Base-by-base conservation (phyloP, 2,797 vertebrate genomes). In the Pseudochirops corinnae region DNA sequence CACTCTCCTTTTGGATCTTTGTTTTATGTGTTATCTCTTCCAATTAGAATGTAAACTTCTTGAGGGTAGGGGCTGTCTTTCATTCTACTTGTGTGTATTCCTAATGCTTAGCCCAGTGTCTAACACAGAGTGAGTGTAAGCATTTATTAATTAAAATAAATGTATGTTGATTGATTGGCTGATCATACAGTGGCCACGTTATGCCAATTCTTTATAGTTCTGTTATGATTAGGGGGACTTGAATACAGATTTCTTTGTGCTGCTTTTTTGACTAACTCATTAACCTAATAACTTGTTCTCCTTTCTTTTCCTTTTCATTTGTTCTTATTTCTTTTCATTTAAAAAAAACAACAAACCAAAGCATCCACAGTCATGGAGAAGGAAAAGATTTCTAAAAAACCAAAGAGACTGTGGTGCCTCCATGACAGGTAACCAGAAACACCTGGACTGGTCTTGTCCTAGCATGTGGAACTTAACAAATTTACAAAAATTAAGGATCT, bases 401-500 rank as follows among this genome's bases (percentile, higher is more conserved):
- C 33, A 93, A 95, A 95, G 31, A 58, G 55, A 57, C 92, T 91
- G 93, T 60, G 39, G 91, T 1, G 92, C 18, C 0, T 24, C 13
- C 91, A 60, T 55, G 9, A 91, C 33, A 93, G 93, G 46, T 95
- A 82, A 57, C 67, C 60, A 18, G 39, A 93, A 91, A 87, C 31
- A 95, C 55, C 4, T 55, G 13, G 31, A 9, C 92, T 90, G 39
- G n/a, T 67, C 91, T 92, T 90, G n/a, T 58, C 74, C 0, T 56
- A n/a, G 39, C 93, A 94, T 90, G 50, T 56, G 74, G 60, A 6
- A n/a, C 93, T 97, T 91, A 93, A 28, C 56, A 95, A 57, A 93
- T 4, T n/a, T 93, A 50, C 92, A 11, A n/a, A 90, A 60, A 39
- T 82, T 53, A 93, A 92, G 9, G 12, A 50, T 92, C 92, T 67